phyloP scores from a whole-genome alignment of 2,113 vertebrate species.

The Apteryx owenii region DNA sequence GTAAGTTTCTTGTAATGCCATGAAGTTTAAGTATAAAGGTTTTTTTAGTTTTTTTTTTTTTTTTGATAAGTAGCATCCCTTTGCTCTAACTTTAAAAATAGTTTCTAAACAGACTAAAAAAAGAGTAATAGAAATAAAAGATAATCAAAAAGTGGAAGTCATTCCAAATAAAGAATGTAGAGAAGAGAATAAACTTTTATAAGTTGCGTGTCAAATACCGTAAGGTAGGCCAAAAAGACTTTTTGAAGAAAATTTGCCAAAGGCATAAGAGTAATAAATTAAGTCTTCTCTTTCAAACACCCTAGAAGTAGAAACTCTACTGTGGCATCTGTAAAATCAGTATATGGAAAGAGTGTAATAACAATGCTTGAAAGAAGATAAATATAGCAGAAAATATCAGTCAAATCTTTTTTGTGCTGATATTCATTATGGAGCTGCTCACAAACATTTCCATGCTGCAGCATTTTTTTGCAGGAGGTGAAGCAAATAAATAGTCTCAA shows the following conservation, averaged over 20 bases:
- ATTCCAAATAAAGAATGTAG: neutral
- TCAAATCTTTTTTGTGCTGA: neutral
- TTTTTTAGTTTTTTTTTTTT: neutral
- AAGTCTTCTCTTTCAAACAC: neutral
- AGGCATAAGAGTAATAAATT: neutral
- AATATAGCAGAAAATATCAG: too few relatives aligned
- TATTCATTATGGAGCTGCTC: neutral
- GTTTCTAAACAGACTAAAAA: neutral
- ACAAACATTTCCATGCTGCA: neutral
- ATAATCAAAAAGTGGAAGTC: neutral
- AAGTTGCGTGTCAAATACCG: neutral
- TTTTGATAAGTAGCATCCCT: neutral
- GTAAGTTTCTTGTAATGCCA: neutral
- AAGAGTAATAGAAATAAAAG: neutral
- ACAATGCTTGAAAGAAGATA: neutral
- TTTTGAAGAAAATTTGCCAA: neutral
- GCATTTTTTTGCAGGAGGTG: neutral
- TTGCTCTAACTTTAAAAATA: neutral
- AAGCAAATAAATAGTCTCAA: neutral
- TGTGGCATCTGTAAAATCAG: neutral
- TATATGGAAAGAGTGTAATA: neutral
- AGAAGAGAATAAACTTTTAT: neutral
- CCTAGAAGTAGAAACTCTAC: neutral
- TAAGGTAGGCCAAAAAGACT: neutral
- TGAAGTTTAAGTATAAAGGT: neutral